Percentiles rank a stretch among this genome's conserved stretches.
Conservation (phyloP, 2,797 vertebrate species). For the Odontamblyopus lacepedii region DNA sequence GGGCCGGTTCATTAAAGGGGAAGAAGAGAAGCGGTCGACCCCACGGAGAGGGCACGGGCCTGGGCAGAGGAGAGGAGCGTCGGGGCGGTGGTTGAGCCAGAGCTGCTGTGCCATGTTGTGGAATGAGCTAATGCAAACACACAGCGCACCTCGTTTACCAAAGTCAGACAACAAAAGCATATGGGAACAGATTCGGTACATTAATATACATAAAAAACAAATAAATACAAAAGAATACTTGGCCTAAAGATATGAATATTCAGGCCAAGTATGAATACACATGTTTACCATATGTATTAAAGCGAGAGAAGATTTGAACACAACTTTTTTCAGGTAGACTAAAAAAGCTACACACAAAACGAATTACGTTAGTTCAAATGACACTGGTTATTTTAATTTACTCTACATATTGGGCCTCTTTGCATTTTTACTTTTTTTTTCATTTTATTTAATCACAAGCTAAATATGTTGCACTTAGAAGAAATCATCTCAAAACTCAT, state of each 20-base stretch:
- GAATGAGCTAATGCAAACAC: slow-evolving; percentile 6
- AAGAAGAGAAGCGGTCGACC: slow-evolving; percentile 49
- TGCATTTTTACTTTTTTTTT: not conserved
- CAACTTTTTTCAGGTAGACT: not conserved
- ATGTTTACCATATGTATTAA: not conserved
- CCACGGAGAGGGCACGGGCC: slow-evolving; percentile 27
- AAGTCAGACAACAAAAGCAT: not conserved
- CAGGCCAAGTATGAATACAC: not conserved
- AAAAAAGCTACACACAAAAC: too few species aligned
- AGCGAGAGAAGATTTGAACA: not conserved
- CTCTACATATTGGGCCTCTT: not conserved
- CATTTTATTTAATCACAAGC: too few species aligned
- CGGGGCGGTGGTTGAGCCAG: slow-evolving; percentile 28
- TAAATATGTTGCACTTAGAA: too few species aligned
- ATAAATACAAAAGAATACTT: not conserved
- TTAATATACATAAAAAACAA: not conserved
- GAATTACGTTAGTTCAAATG: too few species aligned
- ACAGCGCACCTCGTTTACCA: not conserved
- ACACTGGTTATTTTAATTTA: not conserved
- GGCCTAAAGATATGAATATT: too few species aligned
- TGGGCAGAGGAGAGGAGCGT: slow-evolving; percentile 43
- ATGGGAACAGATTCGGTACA: not conserved
- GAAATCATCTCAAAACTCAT: too few species aligned
- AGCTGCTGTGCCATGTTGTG: slow-evolving; percentile 47
- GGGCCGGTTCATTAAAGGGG: slow-evolving; percentile 67